A percentile compares a stretch with the other conserved stretches of the same genome.
Evolutionary conservation across 2,888 invertebrate genomes (phyloP).

Genomic region (Bruchidius siliquastri): DNA sequence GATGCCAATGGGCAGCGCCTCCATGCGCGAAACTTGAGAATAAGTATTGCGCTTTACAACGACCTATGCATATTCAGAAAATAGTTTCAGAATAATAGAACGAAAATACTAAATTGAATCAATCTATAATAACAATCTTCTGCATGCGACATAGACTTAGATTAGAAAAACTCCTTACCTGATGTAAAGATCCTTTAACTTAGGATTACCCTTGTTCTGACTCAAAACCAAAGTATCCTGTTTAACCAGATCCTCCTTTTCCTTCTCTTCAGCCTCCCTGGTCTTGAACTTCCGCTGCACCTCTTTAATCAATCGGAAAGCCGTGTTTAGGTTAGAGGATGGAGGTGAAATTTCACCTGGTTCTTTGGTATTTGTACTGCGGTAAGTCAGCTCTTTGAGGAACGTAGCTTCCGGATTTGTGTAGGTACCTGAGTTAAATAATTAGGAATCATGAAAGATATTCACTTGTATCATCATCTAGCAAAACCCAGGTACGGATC

Average conservation of each 20-base stretch:
- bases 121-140: too few relatives aligned
- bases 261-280: conserved; percentile 95
- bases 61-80: too few relatives aligned
- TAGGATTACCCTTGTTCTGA: conserved; percentile 95
- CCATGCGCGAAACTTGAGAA: too few relatives aligned
- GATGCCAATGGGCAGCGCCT: too few relatives aligned
- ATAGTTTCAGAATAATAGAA: too few relatives aligned
- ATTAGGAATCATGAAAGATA: too few relatives aligned
- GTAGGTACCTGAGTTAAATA: conserved; percentile 57
- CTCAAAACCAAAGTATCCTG: conserved; percentile 94
- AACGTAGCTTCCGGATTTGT: conserved; percentile 95
- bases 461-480: too few relatives aligned
- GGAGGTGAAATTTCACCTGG: conserved; percentile 93
- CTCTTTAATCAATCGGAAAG: conserved; percentile 97
- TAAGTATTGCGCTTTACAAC: too few relatives aligned
- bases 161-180: neutral
- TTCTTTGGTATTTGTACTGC: conserved; percentile 95
- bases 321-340: conserved; percentile 92
- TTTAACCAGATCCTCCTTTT: conserved; percentile 97
- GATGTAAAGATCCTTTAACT: conserved; percentile 95
- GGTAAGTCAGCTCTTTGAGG: conserved; percentile 97
- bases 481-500: too few relatives aligned
- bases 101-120: too few relatives aligned
- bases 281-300: conserved; percentile 96
- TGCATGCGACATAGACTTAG: too few relatives aligned